These are phyloP conservation scores for Campylorhamphus procurvoides DNA, from an alignment of 2,113 vertebrate species.

Conservation along the genomic window DNA sequence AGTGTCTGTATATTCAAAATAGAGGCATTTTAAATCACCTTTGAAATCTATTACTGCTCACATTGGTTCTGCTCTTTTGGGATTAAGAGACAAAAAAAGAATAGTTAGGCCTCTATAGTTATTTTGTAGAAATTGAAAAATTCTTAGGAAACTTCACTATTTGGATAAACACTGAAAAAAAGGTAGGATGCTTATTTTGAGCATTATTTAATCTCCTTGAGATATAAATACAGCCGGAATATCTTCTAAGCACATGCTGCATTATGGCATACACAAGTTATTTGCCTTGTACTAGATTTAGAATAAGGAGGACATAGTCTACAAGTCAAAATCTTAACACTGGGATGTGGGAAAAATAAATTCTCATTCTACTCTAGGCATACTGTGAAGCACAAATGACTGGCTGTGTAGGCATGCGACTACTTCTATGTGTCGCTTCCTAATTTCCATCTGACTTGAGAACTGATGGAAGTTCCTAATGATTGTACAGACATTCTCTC, in stretches of 20 bases:
- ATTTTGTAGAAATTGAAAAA: not conserved
- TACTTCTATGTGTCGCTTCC: not conserved
- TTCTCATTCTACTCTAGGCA: not conserved
- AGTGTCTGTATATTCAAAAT: not conserved
- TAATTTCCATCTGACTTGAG: not conserved
- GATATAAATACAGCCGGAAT: not conserved
- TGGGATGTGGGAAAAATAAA: not conserved
- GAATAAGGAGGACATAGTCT: not conserved
- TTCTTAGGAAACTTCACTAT: not conserved
- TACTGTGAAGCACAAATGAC: not conserved
- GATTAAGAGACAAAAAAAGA: not conserved
- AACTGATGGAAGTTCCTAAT: not conserved
- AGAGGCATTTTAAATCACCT: not conserved
- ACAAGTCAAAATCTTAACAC: not conserved
- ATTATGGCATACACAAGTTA: not conserved
- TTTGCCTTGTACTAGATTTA: not conserved
- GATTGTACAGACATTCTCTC: not conserved
- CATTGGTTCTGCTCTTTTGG: not conserved
- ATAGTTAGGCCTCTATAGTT: not conserved
- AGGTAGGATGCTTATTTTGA: not conserved
- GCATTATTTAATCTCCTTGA: not conserved
- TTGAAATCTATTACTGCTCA: not conserved
- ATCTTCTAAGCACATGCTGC: not conserved
- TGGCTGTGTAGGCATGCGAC: not conserved
- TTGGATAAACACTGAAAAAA: not conserved